Base-by-base conservation (phyloP, 2,888 invertebrate genomes). In the Thecophora atra region DNA sequence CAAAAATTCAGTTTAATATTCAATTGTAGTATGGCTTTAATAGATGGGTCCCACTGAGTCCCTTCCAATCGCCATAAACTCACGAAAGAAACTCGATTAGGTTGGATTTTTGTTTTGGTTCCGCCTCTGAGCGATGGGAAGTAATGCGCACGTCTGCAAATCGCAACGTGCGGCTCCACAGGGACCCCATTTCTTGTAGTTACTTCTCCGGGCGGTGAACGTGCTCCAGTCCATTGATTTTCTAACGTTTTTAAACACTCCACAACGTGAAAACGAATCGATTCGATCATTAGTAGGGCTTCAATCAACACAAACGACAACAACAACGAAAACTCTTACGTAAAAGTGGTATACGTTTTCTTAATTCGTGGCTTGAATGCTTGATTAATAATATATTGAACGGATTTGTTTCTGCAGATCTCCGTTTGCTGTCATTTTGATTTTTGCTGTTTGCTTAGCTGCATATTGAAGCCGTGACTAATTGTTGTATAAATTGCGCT, bases 41-140 rank as follows among this genome's bases (percentile, higher is more conserved):
- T n/a, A n/a, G n/a, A n/a, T n/a, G n/a, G n/a, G n/a, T n/a, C n/a
- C n/a, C n/a, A n/a, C n/a, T n/a, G n/a, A n/a, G n/a, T n/a, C n/a
- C 56, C 37, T 24, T 56, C n/a, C 7, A 8, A 52, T 6, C 24
- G 24, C 13, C 42, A 37, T 37, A 63, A 63, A 44, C 37, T 62
- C 30, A 4, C 37, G 7, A 1, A 67, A 15, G 17, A 21, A 42
- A 21, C 21, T 44, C 19, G 19, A 44, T 64, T 44, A 44, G n/a
- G n/a, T 13, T 42, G 0, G 44, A 19, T 19, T 44, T 64, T 65
- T 47, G 52, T 26, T 65, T 65, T 65, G 37, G 28, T 37, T 30
- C 64, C 64, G 28, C 24, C 1, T 67, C 75, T 75, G 69, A 72
- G 73, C 75, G n/a, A 15, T 7, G 30, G 75, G 75, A 75, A 76